Conservation (phyloP, 1,140 invertebrate species). For the Drosophila sulfurigaster region DNA sequence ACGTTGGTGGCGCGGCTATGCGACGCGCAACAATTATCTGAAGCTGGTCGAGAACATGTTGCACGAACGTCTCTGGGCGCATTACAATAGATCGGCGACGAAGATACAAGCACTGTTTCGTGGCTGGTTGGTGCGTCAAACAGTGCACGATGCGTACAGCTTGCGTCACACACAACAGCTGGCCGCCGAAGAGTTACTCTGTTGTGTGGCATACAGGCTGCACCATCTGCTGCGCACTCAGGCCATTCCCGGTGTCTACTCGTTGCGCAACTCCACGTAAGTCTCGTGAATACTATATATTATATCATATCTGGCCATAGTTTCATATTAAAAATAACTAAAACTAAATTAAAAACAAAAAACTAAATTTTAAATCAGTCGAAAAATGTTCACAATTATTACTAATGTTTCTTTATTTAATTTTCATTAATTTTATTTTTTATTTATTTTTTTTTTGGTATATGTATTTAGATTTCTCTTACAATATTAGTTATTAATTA, state of each 20-base stretch:
- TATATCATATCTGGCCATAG: too few species aligned
- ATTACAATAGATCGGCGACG: constrained; percentile 48
- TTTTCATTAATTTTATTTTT: too few species aligned
- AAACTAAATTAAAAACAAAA: too few species aligned
- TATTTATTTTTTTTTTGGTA: too few species aligned
- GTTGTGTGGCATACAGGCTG: constrained; percentile 76
- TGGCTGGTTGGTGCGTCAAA: constrained; percentile 56
- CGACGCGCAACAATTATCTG: constrained; percentile 13
- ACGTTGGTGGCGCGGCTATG: constrained; percentile 63
- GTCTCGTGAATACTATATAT: background rate
- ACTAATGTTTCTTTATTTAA: too few species aligned
- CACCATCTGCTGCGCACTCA: constrained; percentile 75
- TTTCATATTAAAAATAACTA: too few species aligned
- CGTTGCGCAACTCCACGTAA: constrained; percentile 67
- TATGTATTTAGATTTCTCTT: too few species aligned
- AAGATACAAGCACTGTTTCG: constrained; percentile 75
- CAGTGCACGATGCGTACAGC: constrained; percentile 55
- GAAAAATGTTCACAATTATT: too few species aligned
- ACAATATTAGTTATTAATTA: too few species aligned
- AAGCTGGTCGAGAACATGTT: constrained; percentile 40
- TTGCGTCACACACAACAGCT: constrained; percentile 51
- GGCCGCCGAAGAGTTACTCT: constrained; percentile 72
- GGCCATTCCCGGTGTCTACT: constrained; percentile 76
- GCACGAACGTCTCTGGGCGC: constrained; percentile 22
- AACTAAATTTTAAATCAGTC: too few species aligned